Base-by-base conservation (phyloP, 2,888 invertebrate species). In the Pyrocoelia pectoralis region DNA sequence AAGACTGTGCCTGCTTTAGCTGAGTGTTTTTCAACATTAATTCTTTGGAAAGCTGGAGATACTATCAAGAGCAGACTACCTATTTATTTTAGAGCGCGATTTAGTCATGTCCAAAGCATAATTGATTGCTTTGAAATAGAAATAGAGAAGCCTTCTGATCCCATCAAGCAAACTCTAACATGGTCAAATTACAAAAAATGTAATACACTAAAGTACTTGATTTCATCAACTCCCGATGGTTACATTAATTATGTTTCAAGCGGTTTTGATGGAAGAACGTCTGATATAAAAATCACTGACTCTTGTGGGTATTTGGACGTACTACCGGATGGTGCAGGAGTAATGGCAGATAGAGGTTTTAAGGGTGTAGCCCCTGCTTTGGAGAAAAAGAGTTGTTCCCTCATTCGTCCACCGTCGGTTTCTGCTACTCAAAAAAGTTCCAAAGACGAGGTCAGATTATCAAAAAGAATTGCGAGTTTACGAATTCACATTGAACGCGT, bases 81-180 rank as follows among this genome's bases (percentile, higher is more conserved):
- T 3, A 64, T 68, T 28, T 38, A 72, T 6, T 74, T 75, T 64
- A 53, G 70, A 53, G 43, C 43, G n/a, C 57, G 61, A 18, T 74
- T 68, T 58, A 28, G 52, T 38, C 68, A 73, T 15, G 72, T 76
- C 0, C 71, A 49, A 53, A 73, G 74, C 28, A 78, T 80, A 1
- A 77, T 79, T 19, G 79, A 79, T 51, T 80, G 79, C 43, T 58
- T 80, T 6, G 79, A 79, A 60, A 78, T 78, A 24, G 73, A 78
- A 50, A 63, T 79, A n/a, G 73, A 80, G 69, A 79, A 77, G 62
- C 77, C 79, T 15, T 68, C 70, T 6, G 72, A 76, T 48, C 68
- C 77, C 3, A 4, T 79, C 1, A 43, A 76, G 43, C 78, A 79
- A 70, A 55, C 76, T 13, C 24, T 77, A 0, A 66, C 78, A 1